A percentile compares a stretch with the other conserved stretches of the same genome.
Evolutionary conservation across 2,888 invertebrate genomes (phyloP).

Genomic region (Dorcus parallelipipedus): DNA sequence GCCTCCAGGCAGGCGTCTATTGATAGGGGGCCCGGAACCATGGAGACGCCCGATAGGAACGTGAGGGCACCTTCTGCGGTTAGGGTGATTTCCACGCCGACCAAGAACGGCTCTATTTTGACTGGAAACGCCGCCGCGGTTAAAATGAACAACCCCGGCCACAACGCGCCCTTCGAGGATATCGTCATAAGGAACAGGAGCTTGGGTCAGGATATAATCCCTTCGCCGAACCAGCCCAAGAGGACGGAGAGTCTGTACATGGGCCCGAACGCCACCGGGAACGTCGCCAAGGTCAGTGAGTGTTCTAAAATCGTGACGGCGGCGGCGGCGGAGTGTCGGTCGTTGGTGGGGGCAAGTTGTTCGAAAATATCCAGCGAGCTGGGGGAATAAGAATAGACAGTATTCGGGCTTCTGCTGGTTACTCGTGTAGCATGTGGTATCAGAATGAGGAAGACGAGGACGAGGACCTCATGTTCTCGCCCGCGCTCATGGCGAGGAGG

Average conservation of each 20-base stretch:
- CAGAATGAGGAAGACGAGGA: constrained; percentile 78
- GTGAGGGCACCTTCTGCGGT: constrained; percentile 56
- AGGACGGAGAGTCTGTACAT: constrained; percentile 87
- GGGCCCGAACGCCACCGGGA: constrained; percentile 43
- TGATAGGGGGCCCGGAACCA: constrained; percentile 52
- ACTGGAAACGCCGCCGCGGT: constrained; percentile 49
- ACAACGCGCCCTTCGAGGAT: constrained; percentile 73
- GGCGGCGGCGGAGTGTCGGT: neutral
- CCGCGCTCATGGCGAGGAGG: constrained; percentile 79
- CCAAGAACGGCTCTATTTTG: constrained; percentile 64
- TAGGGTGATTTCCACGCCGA: constrained; percentile 52
- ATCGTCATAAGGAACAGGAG: constrained; percentile 75
- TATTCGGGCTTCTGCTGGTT: constrained; percentile 1
- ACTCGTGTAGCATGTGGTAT: constrained; percentile 57
- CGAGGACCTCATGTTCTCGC: constrained; percentile 82
- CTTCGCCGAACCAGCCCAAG: constrained; percentile 84
- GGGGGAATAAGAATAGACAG: constrained; percentile 15
- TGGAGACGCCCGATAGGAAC: constrained; percentile 50
- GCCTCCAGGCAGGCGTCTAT: constrained; percentile 77
- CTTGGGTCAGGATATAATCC: constrained; percentile 85
- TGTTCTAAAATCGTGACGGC: neutral
- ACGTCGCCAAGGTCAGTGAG: constrained; percentile 9
- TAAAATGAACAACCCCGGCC: constrained; percentile 50
- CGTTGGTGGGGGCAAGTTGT: constrained; percentile 2
- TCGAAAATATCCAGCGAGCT: constrained; percentile 9